Conservation (phyloP, 2,797 vertebrate species). For the Aulostomus chinensis region DNA sequence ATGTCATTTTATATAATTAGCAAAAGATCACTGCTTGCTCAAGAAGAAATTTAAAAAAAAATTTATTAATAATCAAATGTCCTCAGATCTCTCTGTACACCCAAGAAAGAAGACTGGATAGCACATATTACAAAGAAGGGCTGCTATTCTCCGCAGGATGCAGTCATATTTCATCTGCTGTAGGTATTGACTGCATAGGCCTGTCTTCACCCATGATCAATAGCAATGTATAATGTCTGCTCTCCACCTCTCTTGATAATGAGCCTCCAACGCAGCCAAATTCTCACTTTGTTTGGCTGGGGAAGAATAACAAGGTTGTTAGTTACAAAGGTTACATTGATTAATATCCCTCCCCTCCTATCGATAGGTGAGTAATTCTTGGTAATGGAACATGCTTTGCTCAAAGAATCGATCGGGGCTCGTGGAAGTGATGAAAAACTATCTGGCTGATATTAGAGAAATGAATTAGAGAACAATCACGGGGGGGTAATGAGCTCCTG, state of each 20-base stretch:
- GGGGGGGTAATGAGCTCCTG: slow-evolving; percentile 8
- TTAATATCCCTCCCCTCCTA: slow-evolving; percentile 64
- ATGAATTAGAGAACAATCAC: slow-evolving; percentile 38
- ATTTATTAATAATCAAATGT: not conserved
- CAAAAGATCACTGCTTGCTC: too few relatives aligned
- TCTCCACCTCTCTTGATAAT: slow-evolving; percentile 59
- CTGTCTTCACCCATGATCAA: slow-evolving; percentile 71
- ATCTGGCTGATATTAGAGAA: slow-evolving; percentile 39
- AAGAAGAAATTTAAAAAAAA: too few relatives aligned
- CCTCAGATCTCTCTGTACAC: not conserved
- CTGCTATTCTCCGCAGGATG: slow-evolving; percentile 51
- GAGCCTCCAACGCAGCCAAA: slow-evolving; percentile 53
- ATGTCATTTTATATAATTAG: too few relatives aligned
- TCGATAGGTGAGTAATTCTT: slow-evolving; percentile 68
- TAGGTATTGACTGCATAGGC: slow-evolving; percentile 49
- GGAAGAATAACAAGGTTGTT: slow-evolving; percentile 78
- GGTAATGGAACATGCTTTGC: slow-evolving; percentile 63
- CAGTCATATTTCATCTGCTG: slow-evolving; percentile 55
- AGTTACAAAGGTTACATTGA: slow-evolving; percentile 76
- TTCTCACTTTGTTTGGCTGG: slow-evolving; percentile 71
- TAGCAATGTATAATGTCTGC: slow-evolving; percentile 63
- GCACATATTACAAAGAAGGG: slow-evolving; percentile 15
- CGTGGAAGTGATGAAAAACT: slow-evolving; percentile 57
- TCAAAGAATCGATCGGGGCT: slow-evolving; percentile 60
- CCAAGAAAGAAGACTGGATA: slow-evolving; percentile 13